These are phyloP conservation scores for Drosophila sechellia DNA, from an alignment of 1,140 invertebrate species.

Conservation along the genomic window DNA sequence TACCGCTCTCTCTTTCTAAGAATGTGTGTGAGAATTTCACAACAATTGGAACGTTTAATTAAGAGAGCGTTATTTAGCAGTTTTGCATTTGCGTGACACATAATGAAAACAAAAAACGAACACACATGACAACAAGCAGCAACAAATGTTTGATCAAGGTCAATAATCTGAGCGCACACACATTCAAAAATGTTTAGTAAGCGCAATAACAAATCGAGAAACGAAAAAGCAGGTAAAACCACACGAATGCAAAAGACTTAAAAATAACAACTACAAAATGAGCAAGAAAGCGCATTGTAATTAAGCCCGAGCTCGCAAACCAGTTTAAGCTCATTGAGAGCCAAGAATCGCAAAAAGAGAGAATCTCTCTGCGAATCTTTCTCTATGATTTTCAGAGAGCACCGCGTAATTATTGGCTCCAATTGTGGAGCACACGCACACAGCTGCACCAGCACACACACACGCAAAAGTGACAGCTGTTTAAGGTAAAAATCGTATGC, in stretches of 20 bases:
- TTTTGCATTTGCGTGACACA: constrained; percentile 56
- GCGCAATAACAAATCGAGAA: constrained; percentile 40
- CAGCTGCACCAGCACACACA: constrained; percentile 13
- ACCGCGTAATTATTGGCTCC: constrained; percentile 52
- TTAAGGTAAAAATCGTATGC: constrained; percentile 66
- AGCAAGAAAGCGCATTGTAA: constrained; percentile 70
- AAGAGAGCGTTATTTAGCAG: constrained; percentile 24
- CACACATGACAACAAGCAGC: constrained; percentile 21
- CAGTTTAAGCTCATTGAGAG: constrained; percentile 59
- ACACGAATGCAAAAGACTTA: constrained; percentile 66
- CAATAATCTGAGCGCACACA: constrained; percentile 70
- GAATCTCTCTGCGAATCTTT: neutral
- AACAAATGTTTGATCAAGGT: constrained; percentile 75
- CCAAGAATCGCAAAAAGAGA: constrained; percentile 12
- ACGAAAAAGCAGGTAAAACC: constrained; percentile 54
- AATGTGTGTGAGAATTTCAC: constrained; percentile 38
- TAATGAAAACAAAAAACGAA: constrained; percentile 19
- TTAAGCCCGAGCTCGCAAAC: constrained; percentile 72
- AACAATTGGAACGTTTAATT: constrained; percentile 35
- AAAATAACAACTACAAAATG: constrained; percentile 49
- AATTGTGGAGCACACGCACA: constrained; percentile 54
- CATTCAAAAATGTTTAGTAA: constrained; percentile 68
- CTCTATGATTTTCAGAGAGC: constrained; percentile 1
- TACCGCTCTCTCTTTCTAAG: neutral
- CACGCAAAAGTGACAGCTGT: constrained; percentile 72